A percentile compares a stretch with the other conserved stretches of the same genome.
phyloP scores from a whole-genome alignment of 2,797 vertebrate species.

The Xerus rutilus region DNA sequence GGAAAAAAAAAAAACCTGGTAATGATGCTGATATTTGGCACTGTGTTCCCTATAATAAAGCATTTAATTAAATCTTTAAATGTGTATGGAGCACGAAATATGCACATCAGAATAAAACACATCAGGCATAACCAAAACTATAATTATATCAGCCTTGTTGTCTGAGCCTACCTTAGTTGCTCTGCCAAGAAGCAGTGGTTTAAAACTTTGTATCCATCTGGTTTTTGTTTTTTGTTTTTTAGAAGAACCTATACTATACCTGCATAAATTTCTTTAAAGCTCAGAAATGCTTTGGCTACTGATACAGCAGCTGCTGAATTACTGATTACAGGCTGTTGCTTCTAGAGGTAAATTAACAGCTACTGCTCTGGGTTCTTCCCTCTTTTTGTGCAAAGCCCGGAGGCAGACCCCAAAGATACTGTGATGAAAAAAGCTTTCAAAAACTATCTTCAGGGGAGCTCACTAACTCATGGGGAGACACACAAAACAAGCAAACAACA shows the following conservation, averaged over 20 bases:
- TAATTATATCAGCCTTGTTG: conserved; percentile 70
- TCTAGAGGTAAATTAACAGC: conserved; percentile 23
- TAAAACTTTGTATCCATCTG: conserved; percentile 65
- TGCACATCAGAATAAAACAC: conserved; percentile 71
- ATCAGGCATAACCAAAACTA: conserved; percentile 65
- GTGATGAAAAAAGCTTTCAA: background rate
- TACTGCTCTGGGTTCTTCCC: background rate
- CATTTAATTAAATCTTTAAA: conserved; percentile 77
- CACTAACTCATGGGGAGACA: background rate
- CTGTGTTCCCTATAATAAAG: conserved; percentile 63
- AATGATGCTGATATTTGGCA: conserved; percentile 71
- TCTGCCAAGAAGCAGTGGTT: conserved; percentile 62
- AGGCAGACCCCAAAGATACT: background rate
- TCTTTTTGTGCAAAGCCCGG: background rate
- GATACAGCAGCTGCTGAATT: conserved; percentile 24
- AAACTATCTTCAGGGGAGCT: background rate
- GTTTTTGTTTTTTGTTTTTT: background rate
- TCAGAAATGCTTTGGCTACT: background rate
- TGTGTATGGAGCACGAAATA: conserved; percentile 69
- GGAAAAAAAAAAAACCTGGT: background rate
- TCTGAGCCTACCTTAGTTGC: conserved; percentile 53
- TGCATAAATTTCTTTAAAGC: background rate
- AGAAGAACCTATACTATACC: background rate
- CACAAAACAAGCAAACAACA: background rate
- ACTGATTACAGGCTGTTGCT: background rate